Evolutionary conservation across 2,113 vertebrate genomes (phyloP), one percentile per base, ranked within the genome.

Genomic region (Chiloscyllium plagiosum): DNA sequence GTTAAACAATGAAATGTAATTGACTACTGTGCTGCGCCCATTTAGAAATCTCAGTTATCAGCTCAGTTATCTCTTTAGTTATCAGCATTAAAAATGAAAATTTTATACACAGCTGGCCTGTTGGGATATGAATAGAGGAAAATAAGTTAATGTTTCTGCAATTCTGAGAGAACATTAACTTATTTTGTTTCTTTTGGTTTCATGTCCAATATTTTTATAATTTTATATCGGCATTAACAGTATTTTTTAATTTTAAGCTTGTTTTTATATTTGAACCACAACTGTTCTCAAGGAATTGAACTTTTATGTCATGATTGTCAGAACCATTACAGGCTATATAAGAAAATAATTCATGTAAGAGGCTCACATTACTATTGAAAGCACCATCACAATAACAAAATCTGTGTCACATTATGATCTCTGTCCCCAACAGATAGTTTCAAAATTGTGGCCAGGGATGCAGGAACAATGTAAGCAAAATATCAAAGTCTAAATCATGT

Each of bases 1-100:
- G 47, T 22, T 95, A 29, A 95, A 95, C 94, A 95, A 95, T 72
- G 22, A 42, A 95, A 95, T 52, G 20, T 95, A 76, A 95, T 15
- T 22, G n/a, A 66, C n/a, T 24, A 37, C 42, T 29, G 50, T 37
- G 89, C 15, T 37, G 89, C 17, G 72, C 42, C 29, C 94, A 95
- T 22, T 76, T 68, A 95, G 37, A 70, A 93, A 95, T 42, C 68
- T 50, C 47, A 95, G 29, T 47, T 47, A 47, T 47, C 42, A 47
- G 42, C 42, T 47, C 42, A 47, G 42, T 47, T 47, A 47, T 47
- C 42, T 47, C 42, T 47, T 47, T 47, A 47, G 26, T 20, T 93
- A 66, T 93, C n/a, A 68, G 87, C 66, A 93, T n/a, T 66, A 37
- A n/a, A 37, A 93, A 68, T 1, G 37, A 65, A 93, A 20, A 93